Evolutionary conservation across 2,888 invertebrate species (phyloP).

Genomic region (Octodonta nipae): DNA sequence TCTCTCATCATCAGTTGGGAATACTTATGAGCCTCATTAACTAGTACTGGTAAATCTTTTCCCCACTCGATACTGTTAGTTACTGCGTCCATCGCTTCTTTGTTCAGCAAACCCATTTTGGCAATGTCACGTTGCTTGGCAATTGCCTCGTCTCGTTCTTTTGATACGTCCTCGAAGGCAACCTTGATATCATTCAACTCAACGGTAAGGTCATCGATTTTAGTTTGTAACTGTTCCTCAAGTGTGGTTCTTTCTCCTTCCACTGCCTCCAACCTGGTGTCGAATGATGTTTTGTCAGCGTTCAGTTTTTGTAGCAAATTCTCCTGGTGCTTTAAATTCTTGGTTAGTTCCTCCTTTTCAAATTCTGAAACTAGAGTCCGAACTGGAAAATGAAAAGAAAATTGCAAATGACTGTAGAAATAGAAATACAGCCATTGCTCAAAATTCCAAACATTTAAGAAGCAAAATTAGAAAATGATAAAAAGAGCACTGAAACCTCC

Average conservation of each 20-base stretch:
- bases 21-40: too few species aligned
- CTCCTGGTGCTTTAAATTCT: constrained; percentile 24
- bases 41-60: neutral
- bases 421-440: too few species aligned
- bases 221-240: constrained; percentile 14
- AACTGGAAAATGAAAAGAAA: too few species aligned
- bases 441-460: too few species aligned
- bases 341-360: constrained; percentile 28
- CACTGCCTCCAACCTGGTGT: too few species aligned
- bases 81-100: constrained; percentile 17
- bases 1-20: too few species aligned
- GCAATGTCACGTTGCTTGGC: constrained; percentile 21
- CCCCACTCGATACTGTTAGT: constrained; percentile 19
- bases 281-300: constrained; percentile 25
- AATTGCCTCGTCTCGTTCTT: constrained; percentile 15
- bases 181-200: constrained; percentile 17
- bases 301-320: constrained; percentile 25
- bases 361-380: too few species aligned
- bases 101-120: constrained; percentile 17
- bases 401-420: too few species aligned
- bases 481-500: too few species aligned
- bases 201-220: constrained; percentile 12
- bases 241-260: too few species aligned
- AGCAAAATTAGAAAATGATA: too few species aligned
- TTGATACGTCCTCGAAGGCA: constrained; percentile 9